A percentile compares a stretch with the other conserved stretches of the same genome.
Conservation (phyloP, 2,113 vertebrate genomes). For the Syrmaticus mikado region DNA sequence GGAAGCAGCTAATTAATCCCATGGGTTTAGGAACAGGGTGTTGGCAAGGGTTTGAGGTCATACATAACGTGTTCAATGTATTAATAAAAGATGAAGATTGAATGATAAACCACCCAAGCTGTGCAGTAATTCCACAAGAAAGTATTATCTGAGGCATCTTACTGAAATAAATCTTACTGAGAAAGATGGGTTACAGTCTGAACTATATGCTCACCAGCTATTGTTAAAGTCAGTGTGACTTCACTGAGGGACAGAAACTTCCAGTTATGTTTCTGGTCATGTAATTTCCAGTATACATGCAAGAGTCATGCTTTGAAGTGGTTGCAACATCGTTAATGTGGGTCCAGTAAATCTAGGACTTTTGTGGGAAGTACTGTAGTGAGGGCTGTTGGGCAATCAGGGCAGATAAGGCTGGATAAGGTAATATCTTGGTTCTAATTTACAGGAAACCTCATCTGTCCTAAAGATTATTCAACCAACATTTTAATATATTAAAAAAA, state of each 20-base stretch:
- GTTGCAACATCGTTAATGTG: neutral
- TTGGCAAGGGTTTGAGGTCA: neutral
- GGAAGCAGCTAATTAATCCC: conserved; percentile 53
- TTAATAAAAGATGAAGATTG: conserved; percentile 33
- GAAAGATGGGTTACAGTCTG: conserved; percentile 22
- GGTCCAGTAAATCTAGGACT: neutral
- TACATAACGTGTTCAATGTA: neutral
- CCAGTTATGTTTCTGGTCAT: conserved; percentile 11
- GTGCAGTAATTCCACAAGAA: conserved; percentile 17
- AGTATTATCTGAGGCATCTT: conserved; percentile 4
- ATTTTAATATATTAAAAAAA: conserved; percentile 43
- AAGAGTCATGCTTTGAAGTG: conserved; percentile 18
- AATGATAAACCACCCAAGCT: conserved; percentile 41
- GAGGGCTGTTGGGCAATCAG: neutral
- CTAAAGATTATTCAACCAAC: conserved; percentile 29
- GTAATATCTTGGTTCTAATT: conserved; percentile 20
- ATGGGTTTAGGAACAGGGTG: neutral
- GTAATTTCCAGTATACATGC: conserved; percentile 36
- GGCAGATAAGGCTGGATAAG: conserved; percentile 13
- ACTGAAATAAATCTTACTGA: conserved; percentile 16
- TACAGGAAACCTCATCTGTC: conserved; percentile 14
- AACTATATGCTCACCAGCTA: conserved; percentile 18
- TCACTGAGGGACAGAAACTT: conserved; percentile 27
- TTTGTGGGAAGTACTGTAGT: neutral
- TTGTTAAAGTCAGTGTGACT: conserved; percentile 46